Evolutionary conservation across 2,888 invertebrate genomes (phyloP), one percentile per base, ranked within the genome.

Genomic region (Acholoe squamosa): DNA sequence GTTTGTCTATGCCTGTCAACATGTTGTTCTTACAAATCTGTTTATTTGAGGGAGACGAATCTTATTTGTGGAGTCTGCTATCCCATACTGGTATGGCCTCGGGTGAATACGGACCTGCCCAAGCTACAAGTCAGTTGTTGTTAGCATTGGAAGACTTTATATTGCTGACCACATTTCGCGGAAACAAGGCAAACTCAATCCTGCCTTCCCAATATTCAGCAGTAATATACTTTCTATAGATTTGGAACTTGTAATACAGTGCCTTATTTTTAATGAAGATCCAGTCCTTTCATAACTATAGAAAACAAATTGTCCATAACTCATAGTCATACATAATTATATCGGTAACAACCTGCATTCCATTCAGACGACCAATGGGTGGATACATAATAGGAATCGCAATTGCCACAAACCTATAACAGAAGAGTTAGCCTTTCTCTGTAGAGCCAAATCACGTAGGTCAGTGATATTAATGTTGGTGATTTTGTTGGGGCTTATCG

Each of bases 21-120:
- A 71, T 71, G 71, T 71, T 71, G 71, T 71, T 71, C 71, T 16
- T 14, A 71, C 71, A 71, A 71, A 71, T 71, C 71, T 71, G 71
- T 25, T 71, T 71, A 71, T 71, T 71, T 71, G 71, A 71, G 28
- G 28, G 28, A 28, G 28, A 71, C 71, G 28, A 71, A 71, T 71
- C 71, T 25, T 28, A 28, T 71, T 71, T 71, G 71, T 28, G n/a
- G 25, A 61, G 22, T 61, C 61, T n/a, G 19, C 61, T 61, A 61
- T 19, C 1, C n/a, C 22, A n/a, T 61, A 3, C 61, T 61, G 61
- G n/a, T 61, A n/a, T 19, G 14, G 61, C 61, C 43, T 43, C 3
- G 43, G 43, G 43, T 43, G 43, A 43, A 43, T 10, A 43, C 10
- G 43, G 43, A 43, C 43, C 3, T 43, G 43, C 43, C 43, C 43